Evolutionary conservation across 2,888 invertebrate species (phyloP).

Genomic region (Melinopterus prodromus): DNA sequence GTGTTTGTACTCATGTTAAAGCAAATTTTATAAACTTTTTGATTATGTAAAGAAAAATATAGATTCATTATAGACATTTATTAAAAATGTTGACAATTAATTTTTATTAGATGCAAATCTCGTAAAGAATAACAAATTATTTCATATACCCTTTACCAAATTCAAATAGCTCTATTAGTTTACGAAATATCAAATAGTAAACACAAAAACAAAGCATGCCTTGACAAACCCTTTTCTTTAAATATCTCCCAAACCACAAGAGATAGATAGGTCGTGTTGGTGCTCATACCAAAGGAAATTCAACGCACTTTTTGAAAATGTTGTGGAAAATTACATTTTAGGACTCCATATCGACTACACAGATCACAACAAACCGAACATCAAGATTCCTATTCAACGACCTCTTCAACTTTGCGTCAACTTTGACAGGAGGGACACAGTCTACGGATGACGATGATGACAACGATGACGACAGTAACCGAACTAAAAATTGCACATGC

Average conservation of each 20-base stretch:
- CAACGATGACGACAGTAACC: conserved; percentile 64
- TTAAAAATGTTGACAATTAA: not conserved
- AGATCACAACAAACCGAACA: conserved; percentile 48
- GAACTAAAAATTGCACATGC: conserved; percentile 75
- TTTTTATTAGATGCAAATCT: not conserved
- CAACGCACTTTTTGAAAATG: not conserved
- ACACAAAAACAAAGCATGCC: not conserved
- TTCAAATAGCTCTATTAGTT: not conserved
- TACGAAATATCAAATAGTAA: not conserved
- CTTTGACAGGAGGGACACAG: conserved; percentile 61
- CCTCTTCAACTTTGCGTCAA: conserved; percentile 69
- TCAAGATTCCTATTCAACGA: conserved; percentile 78
- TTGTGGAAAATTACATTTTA: not conserved
- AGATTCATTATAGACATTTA: no score
- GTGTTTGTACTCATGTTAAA: not conserved
- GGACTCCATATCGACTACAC: not conserved
- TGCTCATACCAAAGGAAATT: not conserved
- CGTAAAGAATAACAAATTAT: not conserved
- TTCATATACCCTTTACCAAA: not conserved
- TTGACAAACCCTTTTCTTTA: not conserved
- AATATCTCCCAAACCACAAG: not conserved
- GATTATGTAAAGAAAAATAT: not conserved
- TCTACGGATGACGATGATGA: conserved; percentile 68
- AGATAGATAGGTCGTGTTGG: not conserved
- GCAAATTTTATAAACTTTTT: not conserved